These are phyloP conservation scores for Hesperia comma DNA, from an alignment of 2,888 invertebrate genomes.

Conservation along the genomic window DNA sequence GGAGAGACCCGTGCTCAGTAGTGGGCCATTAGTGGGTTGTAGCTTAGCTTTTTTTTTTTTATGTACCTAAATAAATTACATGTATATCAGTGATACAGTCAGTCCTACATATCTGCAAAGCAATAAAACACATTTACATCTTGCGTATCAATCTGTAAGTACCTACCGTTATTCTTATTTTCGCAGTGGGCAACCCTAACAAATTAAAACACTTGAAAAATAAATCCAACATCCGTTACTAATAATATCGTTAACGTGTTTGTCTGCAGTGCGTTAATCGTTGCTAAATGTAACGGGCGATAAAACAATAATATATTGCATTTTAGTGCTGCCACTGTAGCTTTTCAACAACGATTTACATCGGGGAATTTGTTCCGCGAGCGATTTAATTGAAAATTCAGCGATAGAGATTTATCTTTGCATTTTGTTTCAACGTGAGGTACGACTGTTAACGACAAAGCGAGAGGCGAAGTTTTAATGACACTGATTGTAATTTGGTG, in stretches of 20 bases:
- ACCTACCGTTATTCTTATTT: no score
- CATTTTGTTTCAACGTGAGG: slow-evolving; percentile 6
- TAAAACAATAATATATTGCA: slow-evolving; percentile 21
- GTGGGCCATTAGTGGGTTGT: no score
- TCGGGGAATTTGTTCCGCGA: slow-evolving; percentile 30
- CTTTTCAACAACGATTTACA: slow-evolving; percentile 29
- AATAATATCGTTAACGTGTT: slow-evolving; percentile 5
- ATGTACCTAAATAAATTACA: no score
- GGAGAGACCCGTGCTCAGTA: no score
- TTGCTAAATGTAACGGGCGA: slow-evolving; percentile 14
- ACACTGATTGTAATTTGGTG: no score
- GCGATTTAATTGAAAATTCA: slow-evolving; percentile 34
- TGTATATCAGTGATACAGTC: no score
- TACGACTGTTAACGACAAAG: not conserved
- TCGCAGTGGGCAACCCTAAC: no score
- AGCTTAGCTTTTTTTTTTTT: no score
- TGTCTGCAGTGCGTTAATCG: slow-evolving; percentile 6
- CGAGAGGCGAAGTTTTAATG: not conserved
- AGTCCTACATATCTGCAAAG: no score
- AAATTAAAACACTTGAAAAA: not conserved
- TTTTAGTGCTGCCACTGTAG: slow-evolving; percentile 3
- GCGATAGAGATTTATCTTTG: slow-evolving; percentile 34
- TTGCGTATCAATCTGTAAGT: no score
- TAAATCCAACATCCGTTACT: not conserved
- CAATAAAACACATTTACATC: no score